These are phyloP conservation scores for Sebastes schlegelii DNA, from an alignment of 2,113 vertebrate genomes.

Conservation along the genomic window DNA sequence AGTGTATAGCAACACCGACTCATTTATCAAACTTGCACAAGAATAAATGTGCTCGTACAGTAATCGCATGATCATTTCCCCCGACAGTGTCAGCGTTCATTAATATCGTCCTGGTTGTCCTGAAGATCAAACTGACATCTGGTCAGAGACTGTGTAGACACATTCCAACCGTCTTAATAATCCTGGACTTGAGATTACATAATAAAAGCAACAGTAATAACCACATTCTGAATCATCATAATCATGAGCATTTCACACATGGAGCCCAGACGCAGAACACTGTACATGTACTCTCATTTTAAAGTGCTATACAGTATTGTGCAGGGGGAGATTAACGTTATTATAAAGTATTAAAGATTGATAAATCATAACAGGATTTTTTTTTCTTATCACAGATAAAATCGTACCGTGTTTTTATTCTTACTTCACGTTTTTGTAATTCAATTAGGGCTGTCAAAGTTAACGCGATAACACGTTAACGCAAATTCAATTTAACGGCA, in stretches of 20 bases:
- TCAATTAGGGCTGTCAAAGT: too few relatives aligned
- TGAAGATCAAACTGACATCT: slow-evolving; percentile 33
- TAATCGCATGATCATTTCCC: neutral
- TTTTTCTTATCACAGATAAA: too few relatives aligned
- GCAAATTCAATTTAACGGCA: too few relatives aligned
- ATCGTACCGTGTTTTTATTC: too few relatives aligned
- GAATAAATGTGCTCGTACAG: slow-evolving; percentile 15
- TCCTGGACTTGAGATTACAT: neutral
- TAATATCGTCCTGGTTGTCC: neutral
- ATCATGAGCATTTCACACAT: neutral
- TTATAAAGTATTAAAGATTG: too few relatives aligned
- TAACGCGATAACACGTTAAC: too few relatives aligned
- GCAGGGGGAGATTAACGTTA: too few relatives aligned
- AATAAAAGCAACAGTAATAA: slow-evolving; percentile 20
- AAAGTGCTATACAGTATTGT: neutral
- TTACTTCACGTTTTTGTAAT: too few relatives aligned
- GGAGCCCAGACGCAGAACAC: neutral
- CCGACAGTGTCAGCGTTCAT: neutral
- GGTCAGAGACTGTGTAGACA: slow-evolving; percentile 10
- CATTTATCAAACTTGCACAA: slow-evolving; percentile 9
- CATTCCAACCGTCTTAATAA: slow-evolving; percentile 35
- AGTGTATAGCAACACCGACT: neutral
- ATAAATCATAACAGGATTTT: too few relatives aligned
- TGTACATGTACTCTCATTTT: neutral
- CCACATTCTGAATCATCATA: neutral